Evolutionary conservation across 2,113 vertebrate species (phyloP), one percentile per base, ranked within the genome.

Genomic region (Amia ocellicauda): DNA sequence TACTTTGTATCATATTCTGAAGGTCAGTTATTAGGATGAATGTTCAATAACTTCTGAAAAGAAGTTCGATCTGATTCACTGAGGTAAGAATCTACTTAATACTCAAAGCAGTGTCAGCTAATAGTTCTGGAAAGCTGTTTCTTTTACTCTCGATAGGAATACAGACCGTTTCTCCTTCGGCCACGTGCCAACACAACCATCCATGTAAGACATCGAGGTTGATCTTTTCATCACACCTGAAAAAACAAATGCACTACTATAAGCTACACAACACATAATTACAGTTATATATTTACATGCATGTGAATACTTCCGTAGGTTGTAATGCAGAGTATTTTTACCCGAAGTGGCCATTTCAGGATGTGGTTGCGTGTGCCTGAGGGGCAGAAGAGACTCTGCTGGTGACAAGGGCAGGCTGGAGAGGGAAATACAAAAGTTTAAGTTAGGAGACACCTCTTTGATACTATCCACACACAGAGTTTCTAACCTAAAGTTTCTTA

Each of bases 121-220:
- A n/a, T n/a, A n/a, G n/a, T n/a, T n/a, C n/a, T n/a, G n/a, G n/a
- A n/a, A n/a, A n/a, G n/a, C n/a, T n/a, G n/a, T n/a, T n/a, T 43
- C 31, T 1, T 53, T 57, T 2, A 65, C 22, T 58, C 9, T 3
- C 8, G 16, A 5, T 2, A 52, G 28, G 41, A 7, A 29, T 20
- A 70, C 72, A 31, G 10, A 96, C 96, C 93, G 88, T 84, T 97
- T 98, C 72, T 98, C 96, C 87, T 98, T 98, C 59, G 95, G 95
- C 96, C 96, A 99, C 0, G 97, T 98, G 49, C 94, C 94, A 52
- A 95, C 88, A 78, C 92, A 92, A n/a, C 94, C 90, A 74, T 98
- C 97, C 54, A 96, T 92, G 11, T 97, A 96, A 59, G 97, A 98
- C 97, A 99, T 94, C 26, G 96, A 98, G n/a, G 93, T 86, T 66